Conservation (phyloP, 2,888 invertebrate species). For the Sericinus montela region DNA sequence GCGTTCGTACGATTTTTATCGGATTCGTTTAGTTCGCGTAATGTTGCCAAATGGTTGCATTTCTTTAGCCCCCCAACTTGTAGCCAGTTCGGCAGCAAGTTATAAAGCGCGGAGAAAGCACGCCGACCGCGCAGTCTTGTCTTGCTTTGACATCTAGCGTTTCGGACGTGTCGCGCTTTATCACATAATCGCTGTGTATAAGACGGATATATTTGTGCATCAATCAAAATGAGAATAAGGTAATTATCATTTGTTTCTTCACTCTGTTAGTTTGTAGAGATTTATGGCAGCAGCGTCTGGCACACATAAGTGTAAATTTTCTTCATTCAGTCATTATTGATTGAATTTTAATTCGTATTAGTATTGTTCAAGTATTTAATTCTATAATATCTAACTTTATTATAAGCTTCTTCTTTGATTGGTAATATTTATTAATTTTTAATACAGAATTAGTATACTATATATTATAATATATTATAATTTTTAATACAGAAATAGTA, state of each 20-base stretch:
- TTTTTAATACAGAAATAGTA: too few species aligned
- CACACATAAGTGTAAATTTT: too few species aligned
- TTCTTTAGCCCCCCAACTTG: constrained; percentile 56
- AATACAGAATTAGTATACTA: too few species aligned
- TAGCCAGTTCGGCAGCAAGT: constrained; percentile 40
- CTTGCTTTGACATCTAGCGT: constrained; percentile 30
- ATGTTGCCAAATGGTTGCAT: constrained; percentile 63
- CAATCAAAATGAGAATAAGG: constrained; percentile 53
- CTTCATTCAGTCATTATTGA: too few species aligned
- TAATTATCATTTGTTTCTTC: constrained; percentile 37
- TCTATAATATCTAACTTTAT: too few species aligned
- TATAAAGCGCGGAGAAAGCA: constrained; percentile 76
- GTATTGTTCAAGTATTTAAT: too few species aligned
- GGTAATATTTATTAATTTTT: too few species aligned
- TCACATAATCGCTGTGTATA: constrained; percentile 45
- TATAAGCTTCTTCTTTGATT: too few species aligned
- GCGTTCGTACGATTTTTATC: constrained; percentile 27
- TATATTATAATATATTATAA: too few species aligned
- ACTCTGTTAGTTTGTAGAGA: constrained; percentile 5
- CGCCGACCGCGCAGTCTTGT: constrained; percentile 43
- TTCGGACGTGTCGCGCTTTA: constrained; percentile 49
- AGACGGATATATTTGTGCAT: constrained; percentile 38
- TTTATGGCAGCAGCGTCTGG: too few species aligned
- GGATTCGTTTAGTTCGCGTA: constrained; percentile 55
- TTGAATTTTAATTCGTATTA: too few species aligned